Base-by-base conservation (phyloP, 2,113 vertebrate genomes). In the Physeter macrocephalus region DNA sequence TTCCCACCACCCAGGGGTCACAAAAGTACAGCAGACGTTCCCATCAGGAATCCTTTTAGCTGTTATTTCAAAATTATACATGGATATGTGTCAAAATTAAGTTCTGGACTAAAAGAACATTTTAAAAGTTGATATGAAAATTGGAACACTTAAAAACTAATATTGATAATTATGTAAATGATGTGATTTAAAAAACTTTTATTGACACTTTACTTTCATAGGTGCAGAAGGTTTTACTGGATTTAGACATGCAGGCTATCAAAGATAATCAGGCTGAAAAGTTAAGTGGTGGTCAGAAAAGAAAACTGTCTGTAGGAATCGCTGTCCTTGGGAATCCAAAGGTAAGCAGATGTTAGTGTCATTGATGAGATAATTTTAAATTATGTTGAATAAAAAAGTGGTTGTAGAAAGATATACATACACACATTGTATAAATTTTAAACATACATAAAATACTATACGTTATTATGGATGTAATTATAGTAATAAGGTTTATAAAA, bases 251-350 rank as follows among this genome's bases (percentile, higher is more conserved):
- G 99, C 99, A 99, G 95, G 99, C 99, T 69, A 99, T 99, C 95
- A 99, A 99, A 98, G 99, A 99, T 12, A 99, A 99, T 75, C 99
- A 99, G 97, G 99, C 99, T 23, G 99, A 99, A 96, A 99, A 99
- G 80, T 96, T 99, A 88, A 99, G 99, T 27, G 99, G 99, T 86
- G 99, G 99, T 54, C 99, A 99, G 89, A 99, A 99, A 95, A 99
- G 99, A 98, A 99, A 99, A 83, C 98, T 99, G 23, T 99, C 99
- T 0, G 98, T 99, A 98, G 99, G 99, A 93, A 99, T 99, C 84
- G 99, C 99, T 96, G 98, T 99, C 88, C 99, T 99, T 0, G 99
- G 99, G 69, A 99, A 99, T 96, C 99, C 99, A 5, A 99, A 99
- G 99, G 99, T 99, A 98, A 94, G 96, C 82, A 85, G 96, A 74